Conservation (phyloP, 1,140 invertebrate genomes). For the Ceratosolen solmsi region DNA sequence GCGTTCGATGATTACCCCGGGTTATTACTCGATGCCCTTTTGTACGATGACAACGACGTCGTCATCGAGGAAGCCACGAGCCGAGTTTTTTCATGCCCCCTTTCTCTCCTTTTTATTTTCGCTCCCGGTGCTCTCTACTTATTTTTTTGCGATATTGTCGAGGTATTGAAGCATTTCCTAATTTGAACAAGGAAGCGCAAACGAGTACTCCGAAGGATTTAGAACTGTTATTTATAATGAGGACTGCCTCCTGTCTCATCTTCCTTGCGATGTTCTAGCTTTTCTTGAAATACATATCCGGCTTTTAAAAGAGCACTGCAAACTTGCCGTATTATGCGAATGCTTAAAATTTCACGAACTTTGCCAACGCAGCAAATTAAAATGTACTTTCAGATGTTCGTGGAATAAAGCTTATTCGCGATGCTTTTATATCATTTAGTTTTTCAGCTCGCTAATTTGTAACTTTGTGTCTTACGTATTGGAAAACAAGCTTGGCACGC, state of each 20-base stretch:
- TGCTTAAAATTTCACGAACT: neutral
- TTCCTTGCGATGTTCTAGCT: neutral
- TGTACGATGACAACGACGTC: conserved; percentile 58
- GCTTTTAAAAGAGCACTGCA: neutral
- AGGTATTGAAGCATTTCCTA: conserved; percentile 29
- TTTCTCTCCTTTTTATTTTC: neutral
- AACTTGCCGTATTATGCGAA: neutral
- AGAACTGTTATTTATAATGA: conserved; percentile 41
- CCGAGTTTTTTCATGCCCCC: neutral
- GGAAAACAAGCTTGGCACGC: no score
- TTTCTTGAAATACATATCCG: neutral
- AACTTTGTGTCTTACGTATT: neutral
- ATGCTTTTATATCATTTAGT: neutral
- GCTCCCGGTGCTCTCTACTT: conserved; percentile 6
- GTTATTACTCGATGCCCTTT: conserved; percentile 68
- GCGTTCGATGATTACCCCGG: conserved; percentile 67
- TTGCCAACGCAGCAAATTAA: neutral
- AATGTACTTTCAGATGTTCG: neutral
- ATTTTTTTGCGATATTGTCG: conserved; percentile 30
- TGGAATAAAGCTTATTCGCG: neutral
- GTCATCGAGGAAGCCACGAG: conserved; percentile 53
- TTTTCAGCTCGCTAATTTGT: neutral
- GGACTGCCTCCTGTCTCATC: neutral
- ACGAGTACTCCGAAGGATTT: neutral
- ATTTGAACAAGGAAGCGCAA: conserved; percentile 7